Base-by-base conservation (phyloP, 2,113 vertebrate genomes). In the Pao palembangensis region DNA sequence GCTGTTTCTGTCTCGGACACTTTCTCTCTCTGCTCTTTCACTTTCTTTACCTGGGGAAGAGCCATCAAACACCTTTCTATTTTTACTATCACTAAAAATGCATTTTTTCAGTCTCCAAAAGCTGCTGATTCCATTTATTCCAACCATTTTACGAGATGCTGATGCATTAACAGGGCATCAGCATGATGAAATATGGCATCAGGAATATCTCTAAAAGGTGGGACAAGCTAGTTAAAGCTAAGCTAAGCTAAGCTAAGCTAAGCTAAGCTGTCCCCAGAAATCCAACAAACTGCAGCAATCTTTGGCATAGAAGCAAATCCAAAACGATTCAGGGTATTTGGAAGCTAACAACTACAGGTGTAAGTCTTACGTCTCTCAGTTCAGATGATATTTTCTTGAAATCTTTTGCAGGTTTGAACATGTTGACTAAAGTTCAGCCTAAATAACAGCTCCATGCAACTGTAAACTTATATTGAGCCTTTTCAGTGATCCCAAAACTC, bases 131-230 rank as follows among this genome's bases (percentile, higher is more conserved):
- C 50, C 8, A 12, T 67, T 61, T 80, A 6, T 31, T 31, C 28
- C 28, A 6, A 31, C 4, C 28, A 7, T 31, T 31, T 31, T 23
- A 23, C 21, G 21, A 23, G 21, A 23, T 23, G 2, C 21, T 23
- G 21, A 23, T 31, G 28, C 28, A 31, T 31, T 31, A 5, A 38
- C 34, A 11, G 34, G 1, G 34, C 34, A 38, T 21, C 82, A 82
- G 84, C 70, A 65, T 48, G 74, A 76, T 79, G 78, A 87, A 85
- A 83, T 79, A 87, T 88, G 31, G 18, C 71, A 55, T 69, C 13
- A 20, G 34, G 34, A 38, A 2, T 38, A 38, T 8, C 34, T 38
- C 11, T 38, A 38, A 38, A 11, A 38, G 2, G 8, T 12, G 34
- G 11, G 34, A 12, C 8, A 8, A 38, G 10, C 8, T 12, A 38